These are phyloP conservation scores for Lacanobia wlatinum DNA, from an alignment of 2,888 invertebrate genomes.

Conservation along the genomic window DNA sequence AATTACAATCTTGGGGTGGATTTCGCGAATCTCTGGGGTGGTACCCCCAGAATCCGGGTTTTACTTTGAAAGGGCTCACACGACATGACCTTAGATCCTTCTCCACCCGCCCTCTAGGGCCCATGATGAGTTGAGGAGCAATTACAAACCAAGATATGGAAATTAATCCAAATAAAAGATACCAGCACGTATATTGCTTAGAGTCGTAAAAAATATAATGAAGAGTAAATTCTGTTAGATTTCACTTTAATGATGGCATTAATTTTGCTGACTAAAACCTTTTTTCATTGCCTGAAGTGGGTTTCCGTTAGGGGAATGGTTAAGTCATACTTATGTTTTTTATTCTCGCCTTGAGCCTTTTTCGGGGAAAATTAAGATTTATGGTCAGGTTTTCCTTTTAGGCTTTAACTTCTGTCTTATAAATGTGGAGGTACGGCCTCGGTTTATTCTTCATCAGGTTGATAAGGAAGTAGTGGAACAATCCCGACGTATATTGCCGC, in stretches of 20 bases:
- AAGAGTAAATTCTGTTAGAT: slow-evolving; percentile 48
- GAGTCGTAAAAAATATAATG: slow-evolving; percentile 46
- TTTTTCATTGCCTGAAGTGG: slow-evolving; percentile 27
- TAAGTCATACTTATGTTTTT: slow-evolving; percentile 59
- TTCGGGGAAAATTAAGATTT: slow-evolving; percentile 60
- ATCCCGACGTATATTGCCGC: slow-evolving; percentile 39
- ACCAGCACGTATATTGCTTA: slow-evolving; percentile 31
- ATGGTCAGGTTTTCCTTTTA: slow-evolving; percentile 41
- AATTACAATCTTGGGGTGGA: slow-evolving; percentile 56
- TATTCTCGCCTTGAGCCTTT: slow-evolving; percentile 49
- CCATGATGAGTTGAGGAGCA: slow-evolving; percentile 31
- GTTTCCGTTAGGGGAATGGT: slow-evolving; percentile 28
- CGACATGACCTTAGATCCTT: slow-evolving; percentile 26
- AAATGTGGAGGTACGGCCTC: slow-evolving; percentile 37
- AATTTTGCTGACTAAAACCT: slow-evolving; percentile 37
- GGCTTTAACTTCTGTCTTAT: slow-evolving; percentile 46
- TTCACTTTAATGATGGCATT: slow-evolving; percentile 50
- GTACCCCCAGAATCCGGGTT: slow-evolving; percentile 35
- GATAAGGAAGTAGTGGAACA: slow-evolving; percentile 22
- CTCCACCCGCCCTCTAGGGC: slow-evolving; percentile 9
- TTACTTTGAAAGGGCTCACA: slow-evolving; percentile 47
- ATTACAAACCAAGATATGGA: slow-evolving; percentile 59
- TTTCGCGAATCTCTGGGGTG: slow-evolving; percentile 37
- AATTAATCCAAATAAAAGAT: slow-evolving; percentile 53
- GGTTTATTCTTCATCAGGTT: slow-evolving; percentile 50